Evolutionary conservation across 1,140 invertebrate genomes (phyloP).

Genomic region (Micrasema minimum): DNA sequence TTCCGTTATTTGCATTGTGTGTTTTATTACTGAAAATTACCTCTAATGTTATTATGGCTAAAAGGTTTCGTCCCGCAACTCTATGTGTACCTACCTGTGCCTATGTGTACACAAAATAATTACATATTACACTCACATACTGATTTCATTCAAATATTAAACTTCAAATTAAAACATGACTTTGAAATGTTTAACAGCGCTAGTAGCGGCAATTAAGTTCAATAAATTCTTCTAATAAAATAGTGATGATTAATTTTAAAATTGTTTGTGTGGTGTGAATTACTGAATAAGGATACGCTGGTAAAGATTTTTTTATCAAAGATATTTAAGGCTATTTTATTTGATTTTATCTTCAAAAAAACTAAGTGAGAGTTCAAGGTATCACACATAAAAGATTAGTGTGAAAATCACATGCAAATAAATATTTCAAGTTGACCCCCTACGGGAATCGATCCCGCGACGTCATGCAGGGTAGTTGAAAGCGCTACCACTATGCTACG

Average conservation of each 20-base stretch:
- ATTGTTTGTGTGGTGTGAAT: background rate
- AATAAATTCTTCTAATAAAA: background rate
- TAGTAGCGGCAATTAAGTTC: background rate
- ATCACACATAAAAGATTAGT: too few species aligned
- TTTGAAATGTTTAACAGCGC: background rate
- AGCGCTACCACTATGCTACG: too few species aligned
- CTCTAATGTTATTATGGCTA: slow-evolving; percentile 49
- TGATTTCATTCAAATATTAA: slow-evolving; percentile 22
- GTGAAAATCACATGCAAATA: too few species aligned
- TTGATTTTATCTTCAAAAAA: too few species aligned
- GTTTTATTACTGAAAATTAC: background rate
- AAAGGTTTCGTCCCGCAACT: slow-evolving; percentile 49
- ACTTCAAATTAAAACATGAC: slow-evolving; percentile 19
- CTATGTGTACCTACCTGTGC: too few species aligned
- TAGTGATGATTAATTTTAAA: background rate
- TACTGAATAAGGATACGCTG: background rate
- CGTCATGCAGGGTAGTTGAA: too few species aligned
- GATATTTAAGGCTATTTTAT: too few species aligned
- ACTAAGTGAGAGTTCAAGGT: too few species aligned
- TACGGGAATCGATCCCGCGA: too few species aligned
- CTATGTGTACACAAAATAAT: too few species aligned
- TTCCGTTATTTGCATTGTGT: slow-evolving; percentile 3
- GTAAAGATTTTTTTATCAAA: background rate
- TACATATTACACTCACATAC: slow-evolving; percentile 20
- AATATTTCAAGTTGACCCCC: too few species aligned